Base-by-base conservation (phyloP, 2,888 invertebrate species). In the Polietes domitor region DNA sequence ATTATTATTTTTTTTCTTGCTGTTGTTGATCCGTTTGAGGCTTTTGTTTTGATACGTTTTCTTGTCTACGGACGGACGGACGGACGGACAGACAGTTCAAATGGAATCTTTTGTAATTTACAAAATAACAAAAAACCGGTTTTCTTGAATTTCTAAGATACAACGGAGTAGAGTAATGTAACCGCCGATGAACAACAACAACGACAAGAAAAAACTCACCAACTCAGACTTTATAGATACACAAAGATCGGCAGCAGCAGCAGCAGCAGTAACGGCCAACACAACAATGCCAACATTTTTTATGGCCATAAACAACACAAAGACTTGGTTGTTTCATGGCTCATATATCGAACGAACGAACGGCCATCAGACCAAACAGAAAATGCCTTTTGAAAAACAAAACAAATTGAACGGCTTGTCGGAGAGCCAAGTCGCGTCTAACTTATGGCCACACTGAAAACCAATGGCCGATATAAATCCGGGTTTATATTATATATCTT, bases 161-260 rank as follows among this genome's bases (percentile, higher is more conserved):
- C 87, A 88, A 89, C 88, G 89, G 89, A 86, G 28, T 12, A 24
- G 61, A 58, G 88, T 89, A 89, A 89, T 87, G 89, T 89, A 89
- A 89, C 89, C 87, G 89, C 88, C 88, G 88, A 86, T 86, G 85
- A 88, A 87, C 32, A 32, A 32, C 41, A 75, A 53, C 75, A 77
- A 21, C 73, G 58, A 26, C 72, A 74, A 37, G 21, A 50, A 50
- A 50, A 50, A n/a, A n/a, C n/a, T 28, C 26, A 24, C n/a, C 4
- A 32, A 61, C 43, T 15, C 37, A 68, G 43, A 68, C 41, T 41
- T 41, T 68, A 37, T 68, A 24, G 68, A 41, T 37, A 41, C 41
- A 32, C 6, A n/a, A 41, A 68, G 17, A 68, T 6, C 65, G 37
- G 65, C 37, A 32, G 37, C 37, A 65, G 41, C 32, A n/a, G 32